Conservation (phyloP, 2,888 invertebrate genomes). For the Nephrotoma appendiculata region DNA sequence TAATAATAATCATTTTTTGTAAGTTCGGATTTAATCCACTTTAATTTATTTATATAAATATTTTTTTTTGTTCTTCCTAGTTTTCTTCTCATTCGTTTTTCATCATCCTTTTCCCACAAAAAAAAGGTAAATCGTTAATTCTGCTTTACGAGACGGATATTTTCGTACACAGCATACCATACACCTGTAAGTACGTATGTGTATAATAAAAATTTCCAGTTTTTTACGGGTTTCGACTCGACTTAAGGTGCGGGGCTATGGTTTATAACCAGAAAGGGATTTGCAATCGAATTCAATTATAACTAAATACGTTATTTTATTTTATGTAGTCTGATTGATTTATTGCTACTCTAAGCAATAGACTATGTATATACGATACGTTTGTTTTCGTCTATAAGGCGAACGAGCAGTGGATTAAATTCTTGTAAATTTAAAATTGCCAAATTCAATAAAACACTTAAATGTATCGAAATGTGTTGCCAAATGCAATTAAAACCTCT, state of each 20-base stretch:
- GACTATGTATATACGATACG: no score
- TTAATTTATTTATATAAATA: background rate
- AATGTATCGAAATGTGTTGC: background rate
- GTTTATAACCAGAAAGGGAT: no score
- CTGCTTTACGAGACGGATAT: background rate
- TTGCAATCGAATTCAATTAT: no score
- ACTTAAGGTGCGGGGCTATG: no score
- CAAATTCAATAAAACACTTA: background rate
- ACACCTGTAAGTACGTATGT: no score
- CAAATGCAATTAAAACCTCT: background rate
- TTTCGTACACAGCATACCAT: background rate
- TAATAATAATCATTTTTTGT: background rate
- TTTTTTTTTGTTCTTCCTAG: no score
- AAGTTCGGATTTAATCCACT: background rate
- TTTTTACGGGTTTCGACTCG: no score
- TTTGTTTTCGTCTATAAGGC: background rate
- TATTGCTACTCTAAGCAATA: background rate
- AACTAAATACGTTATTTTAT: no score
- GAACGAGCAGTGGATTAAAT: background rate
- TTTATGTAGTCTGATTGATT: background rate
- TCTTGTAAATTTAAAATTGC: background rate
- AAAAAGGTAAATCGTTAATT: background rate
- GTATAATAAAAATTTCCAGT: no score
- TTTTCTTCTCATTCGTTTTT: background rate
- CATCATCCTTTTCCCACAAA: background rate